A percentile compares a stretch with the other conserved stretches of the same genome.
Conservation (phyloP, 2,797 vertebrate species). For the Falco novaeseelandiae region DNA sequence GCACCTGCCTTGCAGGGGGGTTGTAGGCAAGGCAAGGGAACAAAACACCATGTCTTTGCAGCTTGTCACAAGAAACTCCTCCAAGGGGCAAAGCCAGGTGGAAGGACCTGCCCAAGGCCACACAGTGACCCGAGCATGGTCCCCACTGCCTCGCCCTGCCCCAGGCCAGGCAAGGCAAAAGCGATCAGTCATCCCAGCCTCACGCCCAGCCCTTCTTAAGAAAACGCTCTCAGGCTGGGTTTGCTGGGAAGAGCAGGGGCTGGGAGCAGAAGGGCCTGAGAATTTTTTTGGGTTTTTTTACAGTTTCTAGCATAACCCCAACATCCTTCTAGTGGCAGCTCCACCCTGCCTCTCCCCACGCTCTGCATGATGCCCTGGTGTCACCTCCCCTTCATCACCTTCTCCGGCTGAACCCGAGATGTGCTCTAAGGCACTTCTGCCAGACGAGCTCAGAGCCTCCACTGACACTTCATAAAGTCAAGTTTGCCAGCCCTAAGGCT, state of each 20-base stretch:
- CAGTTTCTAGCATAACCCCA: not conserved
- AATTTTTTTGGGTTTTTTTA: not conserved
- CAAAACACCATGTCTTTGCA: not conserved
- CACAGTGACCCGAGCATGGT: fast-evolving
- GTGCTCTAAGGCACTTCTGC: not conserved
- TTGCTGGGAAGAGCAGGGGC: not conserved
- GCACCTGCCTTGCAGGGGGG: not conserved
- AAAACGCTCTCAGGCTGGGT: not conserved
- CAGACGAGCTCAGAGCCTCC: conserved; percentile 7
- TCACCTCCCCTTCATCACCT: not conserved
- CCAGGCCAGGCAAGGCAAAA: not conserved
- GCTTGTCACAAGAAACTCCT: not conserved
- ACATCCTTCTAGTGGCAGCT: not conserved
- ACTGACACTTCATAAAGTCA: not conserved
- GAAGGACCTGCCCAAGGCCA: not conserved
- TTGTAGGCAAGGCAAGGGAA: not conserved
- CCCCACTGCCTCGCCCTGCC: not conserved
- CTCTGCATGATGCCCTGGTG: not conserved
- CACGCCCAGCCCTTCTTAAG: not conserved
- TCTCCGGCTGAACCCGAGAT: not conserved
- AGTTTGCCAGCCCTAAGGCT: conserved; percentile 15
- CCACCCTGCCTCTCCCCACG: not conserved
- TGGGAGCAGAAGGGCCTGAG: not conserved
- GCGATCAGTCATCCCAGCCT: not conserved
- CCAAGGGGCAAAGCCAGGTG: not conserved